Conservation (phyloP, 2,113 vertebrate species). For the Sylvilagus bachmani region DNA sequence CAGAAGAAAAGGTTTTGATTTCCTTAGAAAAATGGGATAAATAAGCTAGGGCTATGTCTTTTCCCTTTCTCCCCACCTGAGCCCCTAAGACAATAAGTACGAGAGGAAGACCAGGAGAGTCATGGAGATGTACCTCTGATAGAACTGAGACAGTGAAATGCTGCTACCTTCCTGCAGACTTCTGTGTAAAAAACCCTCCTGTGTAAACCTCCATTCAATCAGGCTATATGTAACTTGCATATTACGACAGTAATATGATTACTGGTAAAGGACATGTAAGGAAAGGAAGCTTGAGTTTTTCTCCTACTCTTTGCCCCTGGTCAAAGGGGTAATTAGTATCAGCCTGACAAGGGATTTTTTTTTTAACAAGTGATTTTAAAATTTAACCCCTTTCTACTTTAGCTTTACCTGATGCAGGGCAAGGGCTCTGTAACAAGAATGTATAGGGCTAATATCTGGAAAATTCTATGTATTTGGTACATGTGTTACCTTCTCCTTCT, state of each 20-base stretch:
- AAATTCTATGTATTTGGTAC: not conserved
- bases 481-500: not conserved
- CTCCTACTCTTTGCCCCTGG: conserved; percentile 13
- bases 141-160: not conserved
- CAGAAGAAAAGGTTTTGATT: not conserved
- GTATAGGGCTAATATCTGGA: not conserved
- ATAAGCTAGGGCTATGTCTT: not conserved
- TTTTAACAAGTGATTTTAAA: not conserved
- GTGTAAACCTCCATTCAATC: not conserved
- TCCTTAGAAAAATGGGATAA: not conserved
- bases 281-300: conserved; percentile 28
- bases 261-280: too few species aligned
- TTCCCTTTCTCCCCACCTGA: not conserved
- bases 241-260: not conserved
- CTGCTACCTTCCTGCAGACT: not conserved
- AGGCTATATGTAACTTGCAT: not conserved
- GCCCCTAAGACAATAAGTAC: not conserved
- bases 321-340: not conserved
- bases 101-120: not conserved
- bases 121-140: not conserved
- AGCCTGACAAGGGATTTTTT: not conserved
- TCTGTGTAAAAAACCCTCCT: not conserved
- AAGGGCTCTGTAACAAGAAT: not conserved
- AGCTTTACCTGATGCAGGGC: not conserved
- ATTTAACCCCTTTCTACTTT: not conserved